phyloP scores from a whole-genome alignment of 2,888 invertebrate species.

The Idaea dimidiata region DNA sequence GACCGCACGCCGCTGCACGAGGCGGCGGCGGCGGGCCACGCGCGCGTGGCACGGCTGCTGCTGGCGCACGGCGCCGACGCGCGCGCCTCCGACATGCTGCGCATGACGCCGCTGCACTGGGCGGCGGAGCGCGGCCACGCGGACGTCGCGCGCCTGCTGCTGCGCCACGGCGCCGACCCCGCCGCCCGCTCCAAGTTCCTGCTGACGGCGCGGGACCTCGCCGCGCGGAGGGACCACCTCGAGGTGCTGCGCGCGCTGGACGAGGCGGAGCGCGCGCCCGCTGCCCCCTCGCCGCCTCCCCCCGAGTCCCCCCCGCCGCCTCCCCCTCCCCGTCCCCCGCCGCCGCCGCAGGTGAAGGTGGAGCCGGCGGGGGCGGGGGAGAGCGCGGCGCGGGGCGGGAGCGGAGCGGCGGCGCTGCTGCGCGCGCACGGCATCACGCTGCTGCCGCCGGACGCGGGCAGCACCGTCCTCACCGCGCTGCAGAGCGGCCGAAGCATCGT shows the following conservation, averaged over 20 bases:
- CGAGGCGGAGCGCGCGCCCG: conserved; percentile 35
- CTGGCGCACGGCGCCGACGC: conserved; percentile 53
- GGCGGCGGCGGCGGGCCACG: conserved; percentile 92
- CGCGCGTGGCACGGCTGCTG: conserved; percentile 87
- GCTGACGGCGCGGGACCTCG: conserved; percentile 51
- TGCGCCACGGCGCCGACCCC: conserved; percentile 88
- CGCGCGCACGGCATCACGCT: conserved; percentile 93
- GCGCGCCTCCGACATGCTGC: conserved; percentile 54
- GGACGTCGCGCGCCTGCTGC: conserved; percentile 80
- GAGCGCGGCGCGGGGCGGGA: conserved; percentile 15
- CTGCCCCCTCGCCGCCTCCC: conserved; percentile 33
- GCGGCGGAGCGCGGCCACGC: conserved; percentile 91
- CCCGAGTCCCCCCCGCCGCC: conserved; percentile 15
- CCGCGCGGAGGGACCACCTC: conserved; percentile 27
- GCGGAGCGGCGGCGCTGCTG: conserved; percentile 81
- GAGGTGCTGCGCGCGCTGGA: conserved; percentile 37
- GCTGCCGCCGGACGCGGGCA: conserved; percentile 87
- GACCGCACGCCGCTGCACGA: conserved; percentile 95
- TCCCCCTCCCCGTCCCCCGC: conserved; percentile 7
- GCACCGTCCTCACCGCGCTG: conserved; percentile 89
- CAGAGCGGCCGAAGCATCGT: conserved; percentile 93
- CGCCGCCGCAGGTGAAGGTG: conserved; percentile 13
- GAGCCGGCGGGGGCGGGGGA: conserved; percentile 15
- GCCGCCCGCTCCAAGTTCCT: conserved; percentile 65
- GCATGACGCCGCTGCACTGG: conserved; percentile 95